These are phyloP conservation scores for Holothuria glaberrima DNA, from an alignment of 35 echinoderm and acorn worm genomes.

Conservation along the genomic window DNA sequence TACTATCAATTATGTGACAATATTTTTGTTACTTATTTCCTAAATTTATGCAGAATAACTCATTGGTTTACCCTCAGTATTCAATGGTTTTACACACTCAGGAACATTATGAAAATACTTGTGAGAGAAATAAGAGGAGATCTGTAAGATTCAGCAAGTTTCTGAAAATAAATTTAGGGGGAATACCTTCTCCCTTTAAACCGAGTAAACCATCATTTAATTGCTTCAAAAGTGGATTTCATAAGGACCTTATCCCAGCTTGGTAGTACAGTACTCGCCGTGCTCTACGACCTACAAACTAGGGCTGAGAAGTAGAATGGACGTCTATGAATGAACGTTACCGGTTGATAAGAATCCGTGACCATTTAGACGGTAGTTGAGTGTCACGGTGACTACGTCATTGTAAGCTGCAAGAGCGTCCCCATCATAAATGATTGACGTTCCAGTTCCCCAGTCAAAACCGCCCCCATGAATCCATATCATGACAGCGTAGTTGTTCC, in stretches of 20 bases:
- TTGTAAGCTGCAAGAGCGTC: constrained; percentile 66
- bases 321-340: constrained; percentile 3
- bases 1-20: too few species aligned
- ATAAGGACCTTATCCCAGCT: background rate
- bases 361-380: constrained; percentile 80
- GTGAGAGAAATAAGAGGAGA: too few species aligned
- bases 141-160: too few species aligned
- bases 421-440: constrained; percentile 55
- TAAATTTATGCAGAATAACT: too few species aligned
- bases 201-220: too few species aligned
- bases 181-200: too few species aligned
- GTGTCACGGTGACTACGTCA: constrained; percentile 72
- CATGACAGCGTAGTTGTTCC: constrained; percentile 61
- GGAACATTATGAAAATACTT: too few species aligned
- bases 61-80: too few species aligned
- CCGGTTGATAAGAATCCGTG: constrained; percentile 87
- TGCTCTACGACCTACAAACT: background rate
- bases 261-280: background rate
- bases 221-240: background rate
- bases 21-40: too few species aligned
- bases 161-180: too few species aligned
- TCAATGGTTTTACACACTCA: too few species aligned
- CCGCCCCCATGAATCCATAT: constrained; percentile 89
- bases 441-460: constrained; percentile 65
- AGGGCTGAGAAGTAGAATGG: background rate